Base-by-base conservation (phyloP, 2,797 vertebrate species). In the Chaetodon trifasciatus region DNA sequence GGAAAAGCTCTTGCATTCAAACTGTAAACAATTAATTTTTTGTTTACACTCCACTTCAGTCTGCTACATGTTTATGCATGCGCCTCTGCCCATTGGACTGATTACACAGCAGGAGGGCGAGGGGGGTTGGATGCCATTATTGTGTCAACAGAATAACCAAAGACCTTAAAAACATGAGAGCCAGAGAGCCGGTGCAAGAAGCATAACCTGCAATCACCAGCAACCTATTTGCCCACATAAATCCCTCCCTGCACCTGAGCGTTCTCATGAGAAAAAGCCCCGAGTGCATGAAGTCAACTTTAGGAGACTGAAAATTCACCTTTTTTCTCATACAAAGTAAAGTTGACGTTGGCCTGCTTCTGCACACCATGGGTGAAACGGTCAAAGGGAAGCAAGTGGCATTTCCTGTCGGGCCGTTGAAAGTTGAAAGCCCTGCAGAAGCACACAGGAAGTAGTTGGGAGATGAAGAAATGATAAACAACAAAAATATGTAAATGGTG, bases 261-360 rank as follows among this genome's bases (percentile, higher is more conserved):
- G 23, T 67, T 84, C 76, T 78, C 77, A 12, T 72, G 64, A 73
- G 77, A 77, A 82, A 69, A 55, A 2, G 40, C 52, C 13, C 37
- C 0, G 24, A 40, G 40, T 2, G 16, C 24, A 19, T 21, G 21
- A 47, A 6, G 44, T 58, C 35, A 50, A 16, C n/a, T 23, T 39
- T 0, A 7, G 32, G 17, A 57, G 50, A 16, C 21, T 2, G 56
- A 32, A 32, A 32, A 57, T 87, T 96, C 96, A 98, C 98, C 98
- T 98, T 99, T 99, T 87, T 97, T 98, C 94, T 99, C 97, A 68
- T 97, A 99, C 86, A 99, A 94, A 89, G 98, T 97, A 75, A 97
- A 97, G 79, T 96, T 96, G 88, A 94, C 93, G 88, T 96, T 95
- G 87, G 95, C 94, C 82, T 96, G 96, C 85, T 95, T 97, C 94